Evolutionary conservation across 2,113 vertebrate species (phyloP).

Genomic region (Centropristis striata): DNA sequence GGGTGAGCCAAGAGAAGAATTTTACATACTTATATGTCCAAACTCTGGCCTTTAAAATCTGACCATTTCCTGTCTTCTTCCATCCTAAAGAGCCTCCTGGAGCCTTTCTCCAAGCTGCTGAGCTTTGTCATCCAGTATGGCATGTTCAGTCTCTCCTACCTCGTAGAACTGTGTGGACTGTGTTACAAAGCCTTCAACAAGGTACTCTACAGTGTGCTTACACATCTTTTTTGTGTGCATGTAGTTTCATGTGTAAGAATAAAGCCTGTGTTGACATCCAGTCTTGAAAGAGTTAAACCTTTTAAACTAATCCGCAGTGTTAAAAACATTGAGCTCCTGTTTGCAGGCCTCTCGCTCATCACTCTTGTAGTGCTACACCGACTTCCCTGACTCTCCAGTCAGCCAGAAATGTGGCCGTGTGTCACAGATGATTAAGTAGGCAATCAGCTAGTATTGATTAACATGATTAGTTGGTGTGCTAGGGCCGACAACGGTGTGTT

Average conservation of each 20-base stretch:
- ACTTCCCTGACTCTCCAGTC: conserved; percentile 61
- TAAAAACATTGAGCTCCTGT: conserved; percentile 59
- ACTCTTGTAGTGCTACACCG: conserved; percentile 56
- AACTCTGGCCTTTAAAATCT: conserved; percentile 16
- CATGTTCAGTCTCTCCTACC: conserved; percentile 94
- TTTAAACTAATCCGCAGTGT: conserved; percentile 61
- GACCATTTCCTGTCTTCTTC: conserved; percentile 17
- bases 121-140: conserved; percentile 99
- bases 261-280: conserved; percentile 14
- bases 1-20: conserved; percentile 86
- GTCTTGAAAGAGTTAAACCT: conserved; percentile 53
- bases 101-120: conserved; percentile 97
- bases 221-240: background rate
- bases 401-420: conserved; percentile 71
- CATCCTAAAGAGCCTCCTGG: conserved; percentile 93
- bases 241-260: background rate
- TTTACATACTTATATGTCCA: conserved; percentile 3
- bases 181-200: conserved; percentile 98
- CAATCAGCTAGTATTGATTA: conserved; percentile 85
- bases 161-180: conserved; percentile 97
- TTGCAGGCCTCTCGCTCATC: conserved; percentile 54
- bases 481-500: conserved; percentile 48
- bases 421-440: conserved; percentile 81
- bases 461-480: conserved; percentile 80
- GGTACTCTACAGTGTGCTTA: conserved; percentile 82